phyloP scores from a whole-genome alignment of 2,113 vertebrate genomes.

The Sander lucioperca region DNA sequence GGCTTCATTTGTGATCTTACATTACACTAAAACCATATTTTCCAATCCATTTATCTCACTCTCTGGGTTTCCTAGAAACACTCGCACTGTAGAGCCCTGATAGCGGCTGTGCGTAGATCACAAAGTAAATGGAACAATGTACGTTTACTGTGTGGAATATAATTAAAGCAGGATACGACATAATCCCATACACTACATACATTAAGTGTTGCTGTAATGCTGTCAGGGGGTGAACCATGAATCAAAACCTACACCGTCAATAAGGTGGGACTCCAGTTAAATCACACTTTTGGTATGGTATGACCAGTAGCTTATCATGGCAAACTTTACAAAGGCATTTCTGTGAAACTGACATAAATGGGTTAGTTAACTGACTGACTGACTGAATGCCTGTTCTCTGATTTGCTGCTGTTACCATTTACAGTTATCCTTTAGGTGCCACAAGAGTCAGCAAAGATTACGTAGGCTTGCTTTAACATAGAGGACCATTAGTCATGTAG shows the following conservation, averaged over 20 bases:
- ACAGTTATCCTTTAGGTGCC: background rate
- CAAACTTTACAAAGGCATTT: background rate
- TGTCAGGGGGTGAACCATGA: background rate
- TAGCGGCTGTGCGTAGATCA: background rate
- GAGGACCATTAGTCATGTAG: background rate
- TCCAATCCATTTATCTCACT: background rate
- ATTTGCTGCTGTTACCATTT: background rate
- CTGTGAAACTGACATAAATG: slow-evolving; percentile 4
- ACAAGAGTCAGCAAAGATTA: background rate
- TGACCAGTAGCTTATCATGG: background rate
- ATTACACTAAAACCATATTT: background rate
- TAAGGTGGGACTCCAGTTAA: background rate
- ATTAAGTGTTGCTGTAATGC: too few relatives aligned
- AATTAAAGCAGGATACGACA: background rate
- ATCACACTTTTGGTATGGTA: background rate
- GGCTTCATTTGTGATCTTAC: background rate
- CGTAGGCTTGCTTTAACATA: background rate
- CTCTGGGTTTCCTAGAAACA: too few relatives aligned
- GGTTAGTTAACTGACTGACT: background rate
- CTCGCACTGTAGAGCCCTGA: background rate
- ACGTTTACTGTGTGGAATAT: background rate
- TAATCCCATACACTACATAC: background rate
- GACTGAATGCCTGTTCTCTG: background rate
- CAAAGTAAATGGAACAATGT: background rate
- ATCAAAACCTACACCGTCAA: background rate